Percentiles rank a stretch among this genome's conserved stretches.
Evolutionary conservation across 2,797 vertebrate genomes (phyloP).

Genomic region (Erpetoichthys calabaricus): DNA sequence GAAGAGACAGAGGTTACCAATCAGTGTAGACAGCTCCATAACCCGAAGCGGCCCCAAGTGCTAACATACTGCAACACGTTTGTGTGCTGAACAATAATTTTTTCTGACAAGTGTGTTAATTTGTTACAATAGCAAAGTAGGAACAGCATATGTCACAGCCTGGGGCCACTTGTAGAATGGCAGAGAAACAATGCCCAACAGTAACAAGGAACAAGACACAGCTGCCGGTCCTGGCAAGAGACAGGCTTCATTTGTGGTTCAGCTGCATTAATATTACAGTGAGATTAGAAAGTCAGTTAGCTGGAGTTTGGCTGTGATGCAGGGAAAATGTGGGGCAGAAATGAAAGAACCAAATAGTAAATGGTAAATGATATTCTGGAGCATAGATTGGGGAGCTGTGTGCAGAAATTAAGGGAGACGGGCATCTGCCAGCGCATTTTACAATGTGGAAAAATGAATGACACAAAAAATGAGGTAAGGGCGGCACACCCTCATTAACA

Average conservation of each 20-base stretch:
- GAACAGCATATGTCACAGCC: slow-evolving; percentile 44
- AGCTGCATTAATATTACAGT: background rate
- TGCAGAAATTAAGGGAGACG: too few relatives aligned
- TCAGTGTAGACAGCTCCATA: slow-evolving; percentile 15
- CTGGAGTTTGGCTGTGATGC: too few relatives aligned
- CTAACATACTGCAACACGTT: slow-evolving; percentile 21
- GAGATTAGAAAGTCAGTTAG: too few relatives aligned
- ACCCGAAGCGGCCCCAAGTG: slow-evolving; percentile 10
- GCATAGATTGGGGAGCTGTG: too few relatives aligned
- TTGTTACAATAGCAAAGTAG: slow-evolving; percentile 43
- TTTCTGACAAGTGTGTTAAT: slow-evolving; percentile 50
- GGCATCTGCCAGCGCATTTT: too few relatives aligned
- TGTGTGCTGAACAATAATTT: slow-evolving; percentile 36
- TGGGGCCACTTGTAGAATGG: slow-evolving; percentile 35
- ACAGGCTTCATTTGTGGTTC: background rate
- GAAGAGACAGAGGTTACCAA: slow-evolving; percentile 11
- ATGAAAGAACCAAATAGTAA: too few relatives aligned
- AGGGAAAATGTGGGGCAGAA: too few relatives aligned
- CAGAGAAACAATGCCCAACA: slow-evolving; percentile 32
- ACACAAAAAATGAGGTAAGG: too few relatives aligned
- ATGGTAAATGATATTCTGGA: too few relatives aligned
- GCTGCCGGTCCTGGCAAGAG: background rate
- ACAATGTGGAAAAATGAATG: too few relatives aligned
- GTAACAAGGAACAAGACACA: slow-evolving; percentile 6
- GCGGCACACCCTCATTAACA: too few relatives aligned